A percentile compares a stretch with the other conserved stretches of the same genome.
These are phyloP conservation scores for Elanoides forficatus DNA, from an alignment of 2,113 vertebrate genomes.

Conservation along the genomic window DNA sequence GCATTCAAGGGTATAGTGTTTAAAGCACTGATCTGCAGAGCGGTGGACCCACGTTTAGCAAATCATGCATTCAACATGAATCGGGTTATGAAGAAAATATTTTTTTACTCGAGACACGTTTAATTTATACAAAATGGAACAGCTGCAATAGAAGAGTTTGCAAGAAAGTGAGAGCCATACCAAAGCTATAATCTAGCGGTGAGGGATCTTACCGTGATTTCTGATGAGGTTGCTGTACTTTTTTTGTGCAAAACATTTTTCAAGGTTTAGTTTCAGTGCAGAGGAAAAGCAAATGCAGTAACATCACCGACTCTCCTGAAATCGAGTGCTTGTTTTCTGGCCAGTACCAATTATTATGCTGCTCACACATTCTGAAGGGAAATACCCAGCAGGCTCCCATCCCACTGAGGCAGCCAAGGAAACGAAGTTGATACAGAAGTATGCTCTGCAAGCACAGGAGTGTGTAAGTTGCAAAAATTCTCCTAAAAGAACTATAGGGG, in stretches of 20 bases:
- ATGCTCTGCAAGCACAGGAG: background rate
- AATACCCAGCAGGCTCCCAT: background rate
- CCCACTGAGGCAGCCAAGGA: background rate
- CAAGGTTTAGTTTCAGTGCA: background rate
- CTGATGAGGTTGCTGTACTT: background rate
- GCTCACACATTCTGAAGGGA: background rate
- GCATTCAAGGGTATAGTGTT: background rate
- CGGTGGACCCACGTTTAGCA: background rate
- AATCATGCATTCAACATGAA: background rate
- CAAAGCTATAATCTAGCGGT: background rate
- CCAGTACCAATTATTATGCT: background rate
- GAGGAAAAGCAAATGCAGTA: background rate
- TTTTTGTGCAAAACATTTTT: background rate
- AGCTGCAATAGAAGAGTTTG: background rate
- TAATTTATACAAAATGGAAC: background rate
- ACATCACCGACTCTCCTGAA: background rate
- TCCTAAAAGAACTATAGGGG: background rate
- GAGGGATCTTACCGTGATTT: background rate
- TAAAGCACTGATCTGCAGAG: background rate
- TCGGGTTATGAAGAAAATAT: background rate
- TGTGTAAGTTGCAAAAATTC: background rate
- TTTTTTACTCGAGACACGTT: background rate
- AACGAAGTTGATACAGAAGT: background rate
- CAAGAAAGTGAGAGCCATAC: background rate
- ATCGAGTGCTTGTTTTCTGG: background rate